These are phyloP conservation scores for Apamea epomidion DNA, from an alignment of 2,888 invertebrate genomes.

Conservation along the genomic window DNA sequence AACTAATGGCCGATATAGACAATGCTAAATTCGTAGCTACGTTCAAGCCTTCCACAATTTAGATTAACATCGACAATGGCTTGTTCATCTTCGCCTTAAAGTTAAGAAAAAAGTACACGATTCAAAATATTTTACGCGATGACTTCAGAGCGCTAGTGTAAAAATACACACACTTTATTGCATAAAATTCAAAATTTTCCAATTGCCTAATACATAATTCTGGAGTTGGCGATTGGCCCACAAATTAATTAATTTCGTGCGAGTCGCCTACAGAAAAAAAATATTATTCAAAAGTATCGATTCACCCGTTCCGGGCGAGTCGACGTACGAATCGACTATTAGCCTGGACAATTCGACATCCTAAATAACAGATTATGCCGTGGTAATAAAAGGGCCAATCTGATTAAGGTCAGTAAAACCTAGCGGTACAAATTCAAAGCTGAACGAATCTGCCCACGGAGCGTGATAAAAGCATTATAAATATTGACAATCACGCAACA, in stretches of 20 bases:
- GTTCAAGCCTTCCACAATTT: neutral
- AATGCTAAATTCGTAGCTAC: neutral
- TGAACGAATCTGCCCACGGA: conserved; percentile 18
- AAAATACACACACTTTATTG: no score
- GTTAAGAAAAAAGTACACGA: no score
- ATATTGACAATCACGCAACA: conserved; percentile 25
- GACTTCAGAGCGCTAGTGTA: no score
- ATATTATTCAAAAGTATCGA: no score
- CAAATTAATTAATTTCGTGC: no score
- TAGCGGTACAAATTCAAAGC: neutral
- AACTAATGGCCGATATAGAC: neutral
- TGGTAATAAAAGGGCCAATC: neutral
- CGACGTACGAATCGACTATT: neutral
- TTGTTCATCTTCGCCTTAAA: no score
- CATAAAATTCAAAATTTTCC: no score
- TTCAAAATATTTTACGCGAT: no score
- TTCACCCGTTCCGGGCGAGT: no score
- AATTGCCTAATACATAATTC: no score
- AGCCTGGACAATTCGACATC: neutral
- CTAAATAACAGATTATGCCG: neutral
- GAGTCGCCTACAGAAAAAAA: no score
- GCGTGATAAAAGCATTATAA: conserved; percentile 40
- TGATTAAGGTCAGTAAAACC: neutral
- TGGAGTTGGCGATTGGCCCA: no score
- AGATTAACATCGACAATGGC: neutral